phyloP scores from a whole-genome alignment of 2,113 vertebrate species.

The Hemibagrus wyckioides region DNA sequence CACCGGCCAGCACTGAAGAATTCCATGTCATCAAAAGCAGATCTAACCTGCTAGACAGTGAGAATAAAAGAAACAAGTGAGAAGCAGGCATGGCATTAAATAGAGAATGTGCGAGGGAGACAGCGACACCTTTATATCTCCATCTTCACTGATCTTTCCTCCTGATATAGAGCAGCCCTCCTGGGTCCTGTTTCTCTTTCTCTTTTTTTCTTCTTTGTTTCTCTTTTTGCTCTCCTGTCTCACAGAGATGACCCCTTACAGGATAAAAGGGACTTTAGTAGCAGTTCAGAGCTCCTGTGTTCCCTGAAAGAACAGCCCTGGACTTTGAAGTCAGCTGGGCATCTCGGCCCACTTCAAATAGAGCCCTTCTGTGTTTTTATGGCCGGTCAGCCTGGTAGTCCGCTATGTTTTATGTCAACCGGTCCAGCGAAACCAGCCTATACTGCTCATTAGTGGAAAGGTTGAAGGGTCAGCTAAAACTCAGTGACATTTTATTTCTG shows the following conservation, averaged over 20 bases:
- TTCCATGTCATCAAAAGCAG: background rate
- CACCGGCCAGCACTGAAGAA: background rate
- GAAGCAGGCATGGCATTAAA: slow-evolving; percentile 49
- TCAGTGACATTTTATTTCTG: background rate
- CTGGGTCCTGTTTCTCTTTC: slow-evolving; percentile 12
- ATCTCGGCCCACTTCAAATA: slow-evolving; percentile 19
- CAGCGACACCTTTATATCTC: slow-evolving; percentile 35
- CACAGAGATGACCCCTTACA: slow-evolving; percentile 28
- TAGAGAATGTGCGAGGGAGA: slow-evolving; percentile 46
- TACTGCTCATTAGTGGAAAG: slow-evolving; percentile 3
- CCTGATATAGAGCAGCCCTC: slow-evolving; percentile 5
- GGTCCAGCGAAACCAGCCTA: slow-evolving; percentile 18
- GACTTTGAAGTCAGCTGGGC: slow-evolving; percentile 46
- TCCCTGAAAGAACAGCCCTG: slow-evolving; percentile 33
- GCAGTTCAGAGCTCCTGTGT: slow-evolving; percentile 48
- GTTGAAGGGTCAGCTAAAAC: background rate
- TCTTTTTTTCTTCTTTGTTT: background rate
- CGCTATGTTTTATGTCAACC: slow-evolving; percentile 16
- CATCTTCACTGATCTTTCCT: slow-evolving; percentile 17
- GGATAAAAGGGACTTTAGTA: slow-evolving; percentile 49
- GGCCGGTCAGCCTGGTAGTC: slow-evolving; percentile 39
- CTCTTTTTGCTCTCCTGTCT: slow-evolving; percentile 2
- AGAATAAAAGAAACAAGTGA: slow-evolving; percentile 56
- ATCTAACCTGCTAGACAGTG: slow-evolving; percentile 12
- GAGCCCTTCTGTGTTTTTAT: slow-evolving; percentile 44